Base-by-base conservation (phyloP, 2,888 invertebrate genomes). In the Alviniconcha strummeri region DNA sequence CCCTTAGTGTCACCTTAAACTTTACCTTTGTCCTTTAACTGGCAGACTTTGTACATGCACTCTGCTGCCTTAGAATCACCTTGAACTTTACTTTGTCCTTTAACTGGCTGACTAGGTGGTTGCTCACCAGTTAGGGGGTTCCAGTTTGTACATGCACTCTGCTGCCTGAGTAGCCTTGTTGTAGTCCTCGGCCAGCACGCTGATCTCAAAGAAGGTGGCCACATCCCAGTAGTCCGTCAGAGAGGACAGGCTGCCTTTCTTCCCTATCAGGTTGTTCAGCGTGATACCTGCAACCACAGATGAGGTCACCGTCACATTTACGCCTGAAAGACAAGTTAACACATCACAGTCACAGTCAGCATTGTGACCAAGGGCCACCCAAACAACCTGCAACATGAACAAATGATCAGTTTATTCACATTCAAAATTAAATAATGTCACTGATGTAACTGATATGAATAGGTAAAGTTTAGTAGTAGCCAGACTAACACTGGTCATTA, bases 181-280 rank as follows among this genome's bases (percentile, higher is more conserved):
- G 93, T 98, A 99, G 94, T 99, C 98, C 94, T 99, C 98, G 3
- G 98, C 98, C 60, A 99, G 95, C 0, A 99, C 99, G 78, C 98
- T 98, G 88, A 99, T 99, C 94, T 99, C 99, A 94, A 99, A 99
- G 95, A 98, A 99, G 2, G 98, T 99, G 0, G 99, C 99, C 17
- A 99, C 99, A 94, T 99, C 99, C 99, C 99, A 99, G 93, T 99
- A 99, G 93, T 99, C 99, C 89, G 96, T 97, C 52, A 99, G 95
- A 0, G 97, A 97, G 0, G 96, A 96, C 57, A 99, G 94, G 92
- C 98, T 98, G 75, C 99, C 99, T 93, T 99, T 99, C 93, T 98
- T 97, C 0, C 99, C 99, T 91, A 99, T 99, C 84, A 99, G 95
- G 94, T 98, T 98, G 93, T 99, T 99, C 87, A 99, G 94, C 11